Evolutionary conservation across 1,140 invertebrate genomes (phyloP).

Genomic region (Brachystomella parvula): DNA sequence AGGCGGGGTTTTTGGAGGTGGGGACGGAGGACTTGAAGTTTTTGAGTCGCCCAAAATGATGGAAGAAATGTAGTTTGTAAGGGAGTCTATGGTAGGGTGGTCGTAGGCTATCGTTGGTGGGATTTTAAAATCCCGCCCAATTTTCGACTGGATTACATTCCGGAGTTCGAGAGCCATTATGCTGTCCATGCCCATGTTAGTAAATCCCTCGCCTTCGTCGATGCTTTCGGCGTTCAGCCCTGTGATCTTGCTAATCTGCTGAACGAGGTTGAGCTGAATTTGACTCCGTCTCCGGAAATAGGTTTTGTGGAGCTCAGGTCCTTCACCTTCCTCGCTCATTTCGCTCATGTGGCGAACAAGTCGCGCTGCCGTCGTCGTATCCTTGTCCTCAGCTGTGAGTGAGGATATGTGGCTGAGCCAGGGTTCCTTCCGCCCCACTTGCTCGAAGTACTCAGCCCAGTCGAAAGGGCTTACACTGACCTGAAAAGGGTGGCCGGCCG

Average conservation of each 20-base stretch:
- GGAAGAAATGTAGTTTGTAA: neutral
- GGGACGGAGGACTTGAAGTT: neutral
- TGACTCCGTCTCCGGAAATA: neutral
- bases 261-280: neutral
- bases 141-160: neutral
- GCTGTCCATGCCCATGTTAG: neutral
- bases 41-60: neutral
- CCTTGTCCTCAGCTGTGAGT: neutral
- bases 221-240: neutral
- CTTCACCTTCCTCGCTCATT: neutral
- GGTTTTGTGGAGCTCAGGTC: neutral
- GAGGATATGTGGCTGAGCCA: neutral
- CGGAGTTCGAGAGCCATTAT: conserved; percentile 3
- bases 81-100: neutral
- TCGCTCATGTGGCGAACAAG: neutral
- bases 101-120: neutral
- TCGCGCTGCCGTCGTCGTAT: neutral
- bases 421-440: neutral
- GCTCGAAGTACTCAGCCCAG: neutral
- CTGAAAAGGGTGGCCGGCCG: neutral
- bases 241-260: neutral
- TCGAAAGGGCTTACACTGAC: neutral
- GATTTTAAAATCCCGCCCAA: neutral
- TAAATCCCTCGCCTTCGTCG: conserved; percentile 1
- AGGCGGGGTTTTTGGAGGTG: neutral